phyloP scores from a whole-genome alignment of 2,888 invertebrate species.

The Bombylius major region DNA sequence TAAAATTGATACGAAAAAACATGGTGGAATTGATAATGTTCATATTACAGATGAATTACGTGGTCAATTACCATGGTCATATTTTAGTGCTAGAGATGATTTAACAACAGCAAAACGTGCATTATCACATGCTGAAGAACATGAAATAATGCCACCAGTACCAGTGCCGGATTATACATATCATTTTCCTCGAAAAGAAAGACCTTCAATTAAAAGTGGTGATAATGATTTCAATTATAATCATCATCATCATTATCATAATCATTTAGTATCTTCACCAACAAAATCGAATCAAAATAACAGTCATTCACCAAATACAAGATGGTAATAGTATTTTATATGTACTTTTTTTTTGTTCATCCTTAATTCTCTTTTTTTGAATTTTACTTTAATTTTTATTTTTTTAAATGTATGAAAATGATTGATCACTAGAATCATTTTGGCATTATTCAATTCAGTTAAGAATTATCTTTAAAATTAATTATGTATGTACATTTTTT shows the following conservation, averaged over 20 bases:
- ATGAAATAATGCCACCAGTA: constrained; percentile 45
- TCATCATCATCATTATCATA: neutral
- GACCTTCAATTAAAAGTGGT: constrained; percentile 15
- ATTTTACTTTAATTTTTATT: too few relatives aligned
- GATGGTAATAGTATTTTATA: neutral
- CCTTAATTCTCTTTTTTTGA: too few relatives aligned
- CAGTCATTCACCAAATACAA: neutral
- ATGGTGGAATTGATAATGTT: neutral
- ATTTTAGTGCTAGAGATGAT: constrained; percentile 38
- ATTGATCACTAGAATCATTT: too few relatives aligned
- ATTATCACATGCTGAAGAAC: constrained; percentile 31
- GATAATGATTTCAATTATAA: neutral
- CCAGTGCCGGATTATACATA: constrained; percentile 48
- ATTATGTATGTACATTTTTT: too few relatives aligned
- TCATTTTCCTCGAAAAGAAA: constrained; percentile 34
- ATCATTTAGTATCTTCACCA: neutral
- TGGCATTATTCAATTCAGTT: too few relatives aligned
- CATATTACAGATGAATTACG: constrained; percentile 39
- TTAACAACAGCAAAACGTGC: constrained; percentile 23
- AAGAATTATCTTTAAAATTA: too few relatives aligned
- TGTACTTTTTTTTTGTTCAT: too few relatives aligned
- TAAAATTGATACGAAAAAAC: neutral
- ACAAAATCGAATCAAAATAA: neutral
- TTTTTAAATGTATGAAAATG: too few relatives aligned
- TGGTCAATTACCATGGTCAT: constrained; percentile 49